Base-by-base conservation (phyloP, 2,797 vertebrate genomes). In the Monodelphis domestica region DNA sequence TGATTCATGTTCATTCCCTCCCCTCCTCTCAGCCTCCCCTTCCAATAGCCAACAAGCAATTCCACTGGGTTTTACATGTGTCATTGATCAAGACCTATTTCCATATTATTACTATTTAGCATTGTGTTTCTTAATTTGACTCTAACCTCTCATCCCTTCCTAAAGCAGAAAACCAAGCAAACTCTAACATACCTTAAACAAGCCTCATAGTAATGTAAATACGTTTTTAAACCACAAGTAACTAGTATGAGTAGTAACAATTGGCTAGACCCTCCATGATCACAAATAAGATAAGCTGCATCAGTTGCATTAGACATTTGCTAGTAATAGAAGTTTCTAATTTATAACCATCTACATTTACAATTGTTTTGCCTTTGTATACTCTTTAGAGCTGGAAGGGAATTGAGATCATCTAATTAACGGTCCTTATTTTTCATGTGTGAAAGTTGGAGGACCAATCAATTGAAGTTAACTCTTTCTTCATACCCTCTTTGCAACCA, bases 161-260 rank as follows among this genome's bases (percentile, higher is more conserved):
- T 26, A 45, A 45, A 95, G 54, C 84, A 28, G 6, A 90, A 90
- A 93, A 87, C 0, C 2, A 87, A 90, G 53, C 2, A 63, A 84
- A 12, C 88, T 95, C 14, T 90, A 91, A 70, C 0, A 12, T 54
- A 84, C 26, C 88, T 57, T 54, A 55, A 91, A 52, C 7, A 87
- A 93, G 91, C 5, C 12, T 54, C 7, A 56, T 14, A 89, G 53
- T 87, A 84, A 91, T 87, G 89, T 92, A 2, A 63, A 89, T 90
- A 84, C 1, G 33, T 91, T 92, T 94, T 87, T 90, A 88, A 78
- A n/a, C 1, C 87, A 15, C 12, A 29, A 12, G 12, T 63, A 87
- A 91, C 45, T 90, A 88, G 84, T 91, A 53, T 90, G 26, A 38
- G 90, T 70, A 90, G 38, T 45, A 55, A 91, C 88, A 92, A n/a